Evolutionary conservation across 2,888 invertebrate species (phyloP).

Genomic region (Erebia palarica): DNA sequence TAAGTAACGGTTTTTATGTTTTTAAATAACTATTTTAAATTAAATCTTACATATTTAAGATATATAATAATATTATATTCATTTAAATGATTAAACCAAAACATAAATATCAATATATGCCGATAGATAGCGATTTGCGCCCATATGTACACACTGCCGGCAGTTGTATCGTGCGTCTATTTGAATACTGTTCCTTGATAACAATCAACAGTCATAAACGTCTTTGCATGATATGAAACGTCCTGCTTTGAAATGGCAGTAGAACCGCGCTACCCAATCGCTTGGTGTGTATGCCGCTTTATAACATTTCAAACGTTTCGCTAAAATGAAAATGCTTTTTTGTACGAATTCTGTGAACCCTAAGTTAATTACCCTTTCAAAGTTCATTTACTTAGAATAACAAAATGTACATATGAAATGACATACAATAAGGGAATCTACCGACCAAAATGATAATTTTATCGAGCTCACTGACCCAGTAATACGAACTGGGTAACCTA

Average conservation of each 20-base stretch:
- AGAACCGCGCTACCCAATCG: background rate
- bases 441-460: background rate
- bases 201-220: no score
- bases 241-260: background rate
- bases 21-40: no score
- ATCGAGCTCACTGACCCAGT: background rate
- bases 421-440: background rate
- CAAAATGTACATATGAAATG: background rate
- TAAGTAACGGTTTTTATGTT: no score
- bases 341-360: background rate
- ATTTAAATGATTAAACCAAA: no score
- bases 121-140: no score
- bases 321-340: conserved; percentile 3
- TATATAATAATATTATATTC: no score
- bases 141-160: no score
- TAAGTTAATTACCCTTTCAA: conserved; percentile 6
- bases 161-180: no score
- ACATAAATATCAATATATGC: no score
- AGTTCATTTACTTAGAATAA: background rate
- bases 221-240: no score
- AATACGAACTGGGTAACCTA: background rate
- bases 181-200: no score
- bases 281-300: background rate
- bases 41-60: no score
- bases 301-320: background rate